Evolutionary conservation across 2,797 vertebrate species (phyloP), one percentile per base, ranked within the genome.

Genomic region (Labroides dimidiatus): DNA sequence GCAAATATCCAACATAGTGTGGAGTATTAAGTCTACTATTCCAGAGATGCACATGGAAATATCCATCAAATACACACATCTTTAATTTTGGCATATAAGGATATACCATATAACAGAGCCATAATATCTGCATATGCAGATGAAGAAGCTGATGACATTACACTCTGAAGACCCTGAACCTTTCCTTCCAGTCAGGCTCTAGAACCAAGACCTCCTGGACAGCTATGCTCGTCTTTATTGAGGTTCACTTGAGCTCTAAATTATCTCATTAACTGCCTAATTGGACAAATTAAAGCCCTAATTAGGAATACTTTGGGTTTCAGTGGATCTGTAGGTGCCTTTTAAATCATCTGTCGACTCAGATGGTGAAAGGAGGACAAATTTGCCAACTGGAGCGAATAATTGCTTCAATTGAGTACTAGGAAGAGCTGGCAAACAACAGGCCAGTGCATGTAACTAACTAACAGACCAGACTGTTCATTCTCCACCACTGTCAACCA

Each of bases 171-270:
- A 23, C 16, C 21, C 48, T 9, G 23, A 49, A 24, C 21, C 21
- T 69, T 71, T 69, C 52, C 68, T 72, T 78, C 67, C 13, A 68
- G 15, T 68, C 30, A 42, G 41, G 76, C 62, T 54, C 19, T 72
- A 23, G 55, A 70, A 73, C 39, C 19, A 80, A 49, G 66, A 78
- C 81, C 54, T 81, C 66, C 74, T 63, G 69, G 57, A 75, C 8
- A 15, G 41, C 73, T 78, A 62, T 56, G 50, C 78, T 87, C 62
- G 63, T 89, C 76, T 72, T 85, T 77, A 78, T 89, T 84, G 78
- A 90, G 91, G 83, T 91, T 92, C 90, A 91, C 82, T 92, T 93
- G 85, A 93, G 91, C 90, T 91, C 82, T 88, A 91, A 93, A 93
- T 93, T 69, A 89, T 81, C 83, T 92, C 90, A 92, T 92, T 93